Conservation (phyloP, 1,140 invertebrate genomes). For the Pachypeltis micranthus region DNA sequence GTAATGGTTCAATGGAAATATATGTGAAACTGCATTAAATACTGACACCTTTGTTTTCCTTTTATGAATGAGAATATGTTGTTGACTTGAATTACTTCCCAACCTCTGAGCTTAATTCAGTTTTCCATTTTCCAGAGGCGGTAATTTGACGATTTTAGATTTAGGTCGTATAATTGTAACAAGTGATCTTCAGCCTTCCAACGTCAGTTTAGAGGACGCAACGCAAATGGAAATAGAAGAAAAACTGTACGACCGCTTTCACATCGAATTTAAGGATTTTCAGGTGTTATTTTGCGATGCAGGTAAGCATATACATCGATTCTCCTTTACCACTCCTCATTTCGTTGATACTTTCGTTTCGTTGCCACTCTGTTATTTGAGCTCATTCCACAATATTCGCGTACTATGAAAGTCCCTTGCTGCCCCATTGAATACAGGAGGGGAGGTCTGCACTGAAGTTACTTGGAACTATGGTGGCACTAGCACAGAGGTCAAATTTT, state of each 20-base stretch:
- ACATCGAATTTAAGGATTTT: slow-evolving; percentile 53
- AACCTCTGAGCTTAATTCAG: background rate
- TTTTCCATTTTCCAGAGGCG: slow-evolving; percentile 40
- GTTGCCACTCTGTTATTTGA: slow-evolving; percentile 3
- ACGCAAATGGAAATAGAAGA: slow-evolving; percentile 75
- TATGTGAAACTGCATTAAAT: too few species aligned
- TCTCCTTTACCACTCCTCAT: background rate
- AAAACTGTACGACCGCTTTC: slow-evolving; percentile 63
- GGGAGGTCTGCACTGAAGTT: too few species aligned
- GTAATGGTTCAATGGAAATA: too few species aligned
- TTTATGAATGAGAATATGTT: too few species aligned
- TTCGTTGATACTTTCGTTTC: background rate
- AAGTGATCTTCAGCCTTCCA: slow-evolving; percentile 60
- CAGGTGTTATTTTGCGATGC: slow-evolving; percentile 50
- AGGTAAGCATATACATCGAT: slow-evolving; percentile 30
- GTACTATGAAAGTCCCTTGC: too few species aligned
- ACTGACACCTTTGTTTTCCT: background rate
- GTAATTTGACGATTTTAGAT: slow-evolving; percentile 59
- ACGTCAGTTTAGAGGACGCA: slow-evolving; percentile 55
- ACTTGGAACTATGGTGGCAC: too few species aligned
- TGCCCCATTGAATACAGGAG: too few species aligned
- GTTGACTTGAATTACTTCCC: background rate
- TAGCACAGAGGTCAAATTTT: too few species aligned
- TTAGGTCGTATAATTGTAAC: slow-evolving; percentile 55
- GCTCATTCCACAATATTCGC: too few species aligned